Evolutionary conservation across 2,113 vertebrate species (phyloP).

Genomic region (Grantiella picta): DNA sequence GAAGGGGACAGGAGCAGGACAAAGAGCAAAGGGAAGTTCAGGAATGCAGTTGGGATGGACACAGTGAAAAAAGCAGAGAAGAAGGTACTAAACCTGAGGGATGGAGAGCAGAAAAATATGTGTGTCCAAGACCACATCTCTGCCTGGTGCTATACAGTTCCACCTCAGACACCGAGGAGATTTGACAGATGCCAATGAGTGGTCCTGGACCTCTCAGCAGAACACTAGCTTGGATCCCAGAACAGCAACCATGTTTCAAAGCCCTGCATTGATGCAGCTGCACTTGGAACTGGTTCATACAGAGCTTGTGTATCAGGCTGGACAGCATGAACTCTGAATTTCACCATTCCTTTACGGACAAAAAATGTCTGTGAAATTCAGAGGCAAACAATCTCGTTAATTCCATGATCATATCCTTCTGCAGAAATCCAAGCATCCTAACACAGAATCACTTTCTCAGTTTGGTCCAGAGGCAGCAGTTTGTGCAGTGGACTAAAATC

Average conservation of each 20-base stretch:
- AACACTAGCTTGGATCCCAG: background rate
- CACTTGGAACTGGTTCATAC: background rate
- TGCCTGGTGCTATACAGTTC: background rate
- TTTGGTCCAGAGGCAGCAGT: background rate
- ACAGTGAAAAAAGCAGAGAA: background rate
- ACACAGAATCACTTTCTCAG: background rate
- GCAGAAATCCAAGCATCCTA: background rate
- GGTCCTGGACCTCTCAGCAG: background rate
- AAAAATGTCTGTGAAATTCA: background rate
- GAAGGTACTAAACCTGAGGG: background rate
- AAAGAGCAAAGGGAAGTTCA: background rate
- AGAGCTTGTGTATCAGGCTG: background rate
- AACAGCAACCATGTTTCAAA: background rate
- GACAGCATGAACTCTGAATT: background rate
- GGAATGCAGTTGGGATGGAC: fast-evolving
- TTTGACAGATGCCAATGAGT: background rate
- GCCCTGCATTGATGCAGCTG: background rate
- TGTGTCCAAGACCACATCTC: background rate
- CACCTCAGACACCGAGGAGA: fast-evolving
- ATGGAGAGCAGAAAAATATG: background rate
- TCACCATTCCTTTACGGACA: background rate
- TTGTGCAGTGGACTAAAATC: background rate
- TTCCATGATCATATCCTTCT: background rate
- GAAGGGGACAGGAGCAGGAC: background rate
- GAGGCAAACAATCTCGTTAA: background rate